A percentile compares a stretch with the other conserved stretches of the same genome.
Evolutionary conservation across 2,888 invertebrate genomes (phyloP).

Genomic region (Cloeon dipterum): DNA sequence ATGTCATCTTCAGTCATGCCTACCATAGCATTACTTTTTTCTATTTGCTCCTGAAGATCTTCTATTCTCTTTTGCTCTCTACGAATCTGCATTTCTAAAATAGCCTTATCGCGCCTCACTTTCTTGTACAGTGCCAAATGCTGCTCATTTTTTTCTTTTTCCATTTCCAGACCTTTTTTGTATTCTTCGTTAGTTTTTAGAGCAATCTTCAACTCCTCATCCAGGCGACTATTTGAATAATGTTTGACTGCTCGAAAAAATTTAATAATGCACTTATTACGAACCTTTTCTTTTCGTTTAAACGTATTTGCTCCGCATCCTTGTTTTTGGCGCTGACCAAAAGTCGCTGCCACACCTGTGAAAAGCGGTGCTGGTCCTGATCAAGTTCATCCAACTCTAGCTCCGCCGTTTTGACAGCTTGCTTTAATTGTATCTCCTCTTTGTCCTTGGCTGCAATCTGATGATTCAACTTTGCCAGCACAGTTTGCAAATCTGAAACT

Average conservation of each 20-base stretch:
- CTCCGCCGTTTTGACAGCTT: conserved; percentile 40
- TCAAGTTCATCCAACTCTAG: conserved; percentile 48
- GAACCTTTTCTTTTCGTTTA: conserved; percentile 34
- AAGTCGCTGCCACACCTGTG: conserved; percentile 52
- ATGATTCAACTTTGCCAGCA: conserved; percentile 34
- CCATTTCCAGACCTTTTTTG: conserved; percentile 36
- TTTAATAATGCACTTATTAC: conserved; percentile 8
- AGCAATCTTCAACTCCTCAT: conserved; percentile 13
- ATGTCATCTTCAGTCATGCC: conserved; percentile 6
- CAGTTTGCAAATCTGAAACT: conserved; percentile 42
- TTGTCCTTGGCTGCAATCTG: conserved; percentile 39
- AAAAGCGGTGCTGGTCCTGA: conserved; percentile 40
- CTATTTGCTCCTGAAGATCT: conserved; percentile 1
- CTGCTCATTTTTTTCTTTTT: conserved; percentile 40
- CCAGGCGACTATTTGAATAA: no score
- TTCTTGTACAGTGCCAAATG: conserved; percentile 9
- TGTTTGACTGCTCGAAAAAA: conserved; percentile 1
- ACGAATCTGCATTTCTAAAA: conserved; percentile 24
- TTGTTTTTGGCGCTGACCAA: conserved; percentile 42
- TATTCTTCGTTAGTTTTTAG: conserved; percentile 34
- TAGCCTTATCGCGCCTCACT: not conserved
- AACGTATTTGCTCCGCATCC: conserved; percentile 40
- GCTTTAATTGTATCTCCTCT: conserved; percentile 31
- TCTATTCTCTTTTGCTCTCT: conserved; percentile 23
- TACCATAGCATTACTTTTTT: conserved; percentile 4